Conservation (phyloP, 2,888 invertebrate genomes). For the Agriopis leucophaearia region DNA sequence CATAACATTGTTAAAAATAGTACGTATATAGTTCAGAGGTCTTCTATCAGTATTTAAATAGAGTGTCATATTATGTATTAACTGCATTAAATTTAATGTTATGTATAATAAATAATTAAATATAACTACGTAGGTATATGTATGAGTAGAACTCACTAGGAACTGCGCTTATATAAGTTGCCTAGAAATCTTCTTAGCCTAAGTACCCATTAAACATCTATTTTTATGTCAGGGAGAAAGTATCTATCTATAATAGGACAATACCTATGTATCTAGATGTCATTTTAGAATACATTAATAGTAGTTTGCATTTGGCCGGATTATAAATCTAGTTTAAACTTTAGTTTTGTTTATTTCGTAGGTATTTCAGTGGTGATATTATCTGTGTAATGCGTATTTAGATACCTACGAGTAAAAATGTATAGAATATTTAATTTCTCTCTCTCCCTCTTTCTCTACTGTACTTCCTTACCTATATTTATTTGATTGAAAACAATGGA, state of each 20-base stretch:
- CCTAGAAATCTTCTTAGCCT: conserved; percentile 68
- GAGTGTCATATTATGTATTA: conserved; percentile 38
- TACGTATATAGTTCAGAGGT: conserved; percentile 15
- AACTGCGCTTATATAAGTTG: conserved; percentile 66
- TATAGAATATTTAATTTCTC: conserved; percentile 65
- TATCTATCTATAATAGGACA: conserved; percentile 49
- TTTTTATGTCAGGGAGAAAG: conserved; percentile 54
- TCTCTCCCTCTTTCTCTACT: conserved; percentile 62
- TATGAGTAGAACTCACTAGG: conserved; percentile 48
- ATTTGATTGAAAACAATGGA: conserved; percentile 50
- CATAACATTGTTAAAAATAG: not conserved
- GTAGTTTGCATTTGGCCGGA: conserved; percentile 40
- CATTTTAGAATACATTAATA: conserved; percentile 41
- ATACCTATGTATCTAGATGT: conserved; percentile 51
- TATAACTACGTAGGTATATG: conserved; percentile 25
- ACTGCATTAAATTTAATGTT: conserved; percentile 34
- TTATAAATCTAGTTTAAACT: conserved; percentile 37
- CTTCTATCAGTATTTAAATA: conserved; percentile 47
- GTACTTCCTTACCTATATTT: conserved; percentile 49
- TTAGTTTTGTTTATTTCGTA: conserved; percentile 20
- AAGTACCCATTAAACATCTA: conserved; percentile 55
- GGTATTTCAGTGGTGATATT: conserved; percentile 73
- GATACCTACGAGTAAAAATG: conserved; percentile 50
- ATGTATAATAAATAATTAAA: conserved; percentile 30
- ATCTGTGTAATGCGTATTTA: conserved; percentile 66